phyloP scores from a whole-genome alignment of 2,113 vertebrate species.

The Prunella himalayana region DNA sequence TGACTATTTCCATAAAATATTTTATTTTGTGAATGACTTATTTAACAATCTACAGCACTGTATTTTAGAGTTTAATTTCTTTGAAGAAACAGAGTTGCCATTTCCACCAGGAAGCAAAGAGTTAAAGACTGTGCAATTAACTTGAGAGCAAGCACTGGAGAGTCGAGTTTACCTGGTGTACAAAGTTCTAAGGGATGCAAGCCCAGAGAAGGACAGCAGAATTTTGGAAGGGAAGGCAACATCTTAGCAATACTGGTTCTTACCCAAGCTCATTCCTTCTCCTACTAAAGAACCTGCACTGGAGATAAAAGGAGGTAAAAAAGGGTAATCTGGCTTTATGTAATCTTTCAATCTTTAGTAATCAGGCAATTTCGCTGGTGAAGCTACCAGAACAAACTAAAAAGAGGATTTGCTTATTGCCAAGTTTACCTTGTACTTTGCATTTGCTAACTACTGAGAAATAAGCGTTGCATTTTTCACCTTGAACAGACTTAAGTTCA shows the following conservation, averaged over 20 bases:
- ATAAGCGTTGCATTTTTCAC: not conserved
- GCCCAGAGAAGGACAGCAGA: not conserved
- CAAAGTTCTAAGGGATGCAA: constrained; percentile 13
- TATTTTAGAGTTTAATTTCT: not conserved
- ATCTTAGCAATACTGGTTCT: not conserved
- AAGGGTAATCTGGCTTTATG: not conserved
- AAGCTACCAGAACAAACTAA: not conserved
- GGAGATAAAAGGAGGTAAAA: not conserved
- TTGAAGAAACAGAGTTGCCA: not conserved
- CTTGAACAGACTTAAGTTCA: not conserved
- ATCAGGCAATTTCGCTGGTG: not conserved
- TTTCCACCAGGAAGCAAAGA: not conserved
- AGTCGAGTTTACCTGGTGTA: not conserved
- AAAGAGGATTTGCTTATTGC: not conserved
- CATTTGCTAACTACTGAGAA: not conserved
- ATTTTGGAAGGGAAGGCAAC: not conserved
- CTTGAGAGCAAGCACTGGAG: not conserved
- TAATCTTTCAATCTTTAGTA: not conserved
- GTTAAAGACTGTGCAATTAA: constrained; percentile 6
- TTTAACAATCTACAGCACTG: not conserved
- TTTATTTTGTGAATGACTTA: not conserved
- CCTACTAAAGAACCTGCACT: not conserved
- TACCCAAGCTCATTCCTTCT: not conserved
- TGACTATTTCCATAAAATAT: too few relatives aligned
- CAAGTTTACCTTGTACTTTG: not conserved